A percentile compares a stretch with the other conserved stretches of the same genome.
These are phyloP conservation scores for Opisthocomus hoazin DNA, from an alignment of 2,113 vertebrate genomes.

Conservation along the genomic window DNA sequence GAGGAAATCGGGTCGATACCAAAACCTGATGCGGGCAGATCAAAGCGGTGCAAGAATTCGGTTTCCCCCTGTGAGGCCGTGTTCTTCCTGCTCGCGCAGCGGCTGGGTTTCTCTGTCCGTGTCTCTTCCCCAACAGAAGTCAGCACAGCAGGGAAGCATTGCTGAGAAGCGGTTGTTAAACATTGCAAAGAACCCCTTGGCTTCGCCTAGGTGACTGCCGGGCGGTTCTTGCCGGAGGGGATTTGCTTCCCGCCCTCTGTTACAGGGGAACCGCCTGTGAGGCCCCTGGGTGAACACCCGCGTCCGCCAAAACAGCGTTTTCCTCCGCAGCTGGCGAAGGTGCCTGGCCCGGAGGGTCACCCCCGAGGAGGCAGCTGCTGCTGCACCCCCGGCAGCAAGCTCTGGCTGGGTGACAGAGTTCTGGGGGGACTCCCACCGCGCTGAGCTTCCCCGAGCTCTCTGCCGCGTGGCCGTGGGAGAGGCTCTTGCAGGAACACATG, in stretches of 20 bases:
- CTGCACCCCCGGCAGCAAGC: background rate
- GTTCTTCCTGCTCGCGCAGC: background rate
- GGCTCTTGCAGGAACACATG: background rate
- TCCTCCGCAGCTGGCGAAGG: background rate
- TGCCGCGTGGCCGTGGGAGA: background rate
- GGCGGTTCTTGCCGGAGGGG: too few species aligned
- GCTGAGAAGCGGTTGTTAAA: background rate
- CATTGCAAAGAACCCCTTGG: background rate
- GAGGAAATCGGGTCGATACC: accelerated
- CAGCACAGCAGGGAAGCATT: accelerated
- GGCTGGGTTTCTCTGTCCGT: background rate
- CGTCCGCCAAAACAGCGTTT: accelerated
- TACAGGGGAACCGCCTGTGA: background rate
- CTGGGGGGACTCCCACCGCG: background rate
- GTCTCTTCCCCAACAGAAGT: background rate
- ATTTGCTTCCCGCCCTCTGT: background rate
- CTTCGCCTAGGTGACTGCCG: accelerated
- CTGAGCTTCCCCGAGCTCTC: background rate
- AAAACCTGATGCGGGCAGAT: background rate
- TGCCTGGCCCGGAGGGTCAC: background rate
- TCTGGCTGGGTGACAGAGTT: background rate
- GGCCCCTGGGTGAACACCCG: accelerated
- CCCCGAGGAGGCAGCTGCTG: background rate
- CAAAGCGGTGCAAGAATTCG: accelerated
- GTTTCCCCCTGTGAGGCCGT: accelerated